These are phyloP conservation scores for Pheosia tremula DNA, from an alignment of 2,888 invertebrate genomes.

Conservation along the genomic window DNA sequence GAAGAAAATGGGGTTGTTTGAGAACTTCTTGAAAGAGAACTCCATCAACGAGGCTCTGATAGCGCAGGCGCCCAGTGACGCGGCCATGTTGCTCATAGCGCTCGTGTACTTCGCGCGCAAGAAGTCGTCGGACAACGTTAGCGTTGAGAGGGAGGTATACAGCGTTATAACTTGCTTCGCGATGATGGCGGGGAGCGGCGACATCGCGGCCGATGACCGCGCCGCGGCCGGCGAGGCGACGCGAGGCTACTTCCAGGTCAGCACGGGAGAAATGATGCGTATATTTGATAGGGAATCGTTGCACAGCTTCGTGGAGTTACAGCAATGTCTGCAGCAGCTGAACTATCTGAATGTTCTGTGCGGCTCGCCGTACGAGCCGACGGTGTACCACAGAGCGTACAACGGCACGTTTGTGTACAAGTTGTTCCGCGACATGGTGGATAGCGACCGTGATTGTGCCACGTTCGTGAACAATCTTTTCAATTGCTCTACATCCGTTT, in stretches of 20 bases:
- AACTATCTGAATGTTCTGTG: slow-evolving; percentile 54
- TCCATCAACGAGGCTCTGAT: slow-evolving; percentile 27
- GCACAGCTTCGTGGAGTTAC: slow-evolving; percentile 43
- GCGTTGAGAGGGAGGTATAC: slow-evolving; percentile 31
- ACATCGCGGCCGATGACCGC: not conserved
- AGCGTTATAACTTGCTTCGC: slow-evolving; percentile 47
- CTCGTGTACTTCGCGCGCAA: slow-evolving; percentile 45
- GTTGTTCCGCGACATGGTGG: slow-evolving; percentile 26
- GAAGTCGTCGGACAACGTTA: slow-evolving; percentile 19
- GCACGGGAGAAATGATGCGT: slow-evolving; percentile 10
- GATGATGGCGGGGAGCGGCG: slow-evolving; percentile 21
- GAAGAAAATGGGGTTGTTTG: slow-evolving; percentile 21
- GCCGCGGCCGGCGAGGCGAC: not conserved
- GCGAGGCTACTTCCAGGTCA: slow-evolving; percentile 25
- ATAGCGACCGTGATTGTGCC: not conserved
- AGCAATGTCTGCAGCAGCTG: slow-evolving; percentile 46
- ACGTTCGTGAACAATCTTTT: slow-evolving; percentile 17
- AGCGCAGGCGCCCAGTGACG: slow-evolving; percentile 34
- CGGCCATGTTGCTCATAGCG: slow-evolving; percentile 43
- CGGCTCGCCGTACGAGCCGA: slow-evolving; percentile 37
- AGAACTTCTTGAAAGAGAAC: slow-evolving; percentile 24
- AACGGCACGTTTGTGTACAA: slow-evolving; percentile 52
- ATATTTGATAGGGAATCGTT: slow-evolving; percentile 32
- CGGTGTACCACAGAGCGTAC: slow-evolving; percentile 39
- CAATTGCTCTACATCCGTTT: slow-evolving; percentile 15